Percentiles rank a stretch among this genome's conserved stretches.
Evolutionary conservation across 2,888 invertebrate species (phyloP).

Genomic region (Autographa gamma): DNA sequence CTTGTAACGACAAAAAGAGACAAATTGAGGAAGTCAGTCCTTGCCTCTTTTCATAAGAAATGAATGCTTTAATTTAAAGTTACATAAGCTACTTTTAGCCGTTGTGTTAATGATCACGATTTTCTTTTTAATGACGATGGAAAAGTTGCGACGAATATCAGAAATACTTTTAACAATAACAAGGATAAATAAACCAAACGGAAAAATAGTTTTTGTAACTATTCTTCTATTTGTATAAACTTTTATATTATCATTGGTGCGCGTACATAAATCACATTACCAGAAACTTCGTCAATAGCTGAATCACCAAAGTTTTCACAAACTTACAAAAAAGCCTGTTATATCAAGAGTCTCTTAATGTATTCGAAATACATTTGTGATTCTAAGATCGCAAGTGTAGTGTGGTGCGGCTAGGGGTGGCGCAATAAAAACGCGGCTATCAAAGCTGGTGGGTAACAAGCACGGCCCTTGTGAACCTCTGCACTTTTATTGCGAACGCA

Average conservation of each 20-base stretch:
- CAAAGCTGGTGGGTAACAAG: slow-evolving; percentile 75
- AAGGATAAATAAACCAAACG: slow-evolving; percentile 17
- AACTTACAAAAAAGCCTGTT: slow-evolving; percentile 19
- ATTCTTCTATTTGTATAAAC: slow-evolving; percentile 16
- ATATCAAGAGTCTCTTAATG: slow-evolving; percentile 33
- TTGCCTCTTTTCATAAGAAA: slow-evolving; percentile 35
- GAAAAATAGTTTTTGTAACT: slow-evolving; percentile 22
- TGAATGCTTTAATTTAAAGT: slow-evolving; percentile 42
- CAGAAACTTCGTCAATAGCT: neutral
- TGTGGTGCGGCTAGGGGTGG: slow-evolving; percentile 72
- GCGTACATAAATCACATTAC: slow-evolving; percentile 10
- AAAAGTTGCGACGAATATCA: neutral
- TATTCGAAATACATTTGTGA: slow-evolving; percentile 64
- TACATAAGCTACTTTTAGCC: slow-evolving; percentile 22
- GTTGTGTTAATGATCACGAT: slow-evolving; percentile 24
- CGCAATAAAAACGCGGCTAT: slow-evolving; percentile 81
- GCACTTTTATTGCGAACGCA: slow-evolving; percentile 77
- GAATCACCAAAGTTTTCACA: slow-evolving; percentile 19
- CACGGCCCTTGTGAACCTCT: slow-evolving; percentile 65
- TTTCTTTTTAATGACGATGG: slow-evolving; percentile 9
- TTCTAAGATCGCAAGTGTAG: slow-evolving; percentile 59
- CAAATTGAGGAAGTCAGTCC: slow-evolving; percentile 75
- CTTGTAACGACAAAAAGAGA: slow-evolving; percentile 65
- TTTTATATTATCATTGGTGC: slow-evolving; percentile 29
- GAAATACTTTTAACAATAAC: neutral